These are phyloP conservation scores for Tamandua tetradactyla DNA, from an alignment of 2,797 vertebrate species.

Conservation along the genomic window DNA sequence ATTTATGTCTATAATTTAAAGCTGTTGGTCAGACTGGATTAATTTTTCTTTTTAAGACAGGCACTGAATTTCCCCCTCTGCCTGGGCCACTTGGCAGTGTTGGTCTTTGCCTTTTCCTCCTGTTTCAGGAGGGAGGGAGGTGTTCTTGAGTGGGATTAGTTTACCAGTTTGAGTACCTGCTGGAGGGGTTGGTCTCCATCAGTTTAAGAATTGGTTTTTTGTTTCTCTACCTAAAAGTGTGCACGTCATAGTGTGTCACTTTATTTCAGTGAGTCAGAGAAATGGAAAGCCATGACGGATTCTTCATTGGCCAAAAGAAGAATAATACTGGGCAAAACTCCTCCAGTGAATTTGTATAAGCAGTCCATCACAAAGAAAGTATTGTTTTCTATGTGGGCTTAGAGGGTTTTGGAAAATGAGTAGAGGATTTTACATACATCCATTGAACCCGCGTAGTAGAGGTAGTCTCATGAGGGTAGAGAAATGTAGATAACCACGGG, in stretches of 20 bases:
- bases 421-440: neutral
- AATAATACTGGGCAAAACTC: neutral
- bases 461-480: neutral
- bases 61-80: neutral
- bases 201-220: too few species aligned
- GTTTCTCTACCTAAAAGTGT: neutral
- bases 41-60: neutral
- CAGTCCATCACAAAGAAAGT: neutral
- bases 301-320: neutral
- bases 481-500: neutral
- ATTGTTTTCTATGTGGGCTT: neutral
- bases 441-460: neutral
- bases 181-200: neutral
- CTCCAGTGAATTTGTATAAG: neutral
- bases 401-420: slow-evolving; percentile 8
- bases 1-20: neutral
- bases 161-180: neutral
- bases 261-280: neutral
- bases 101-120: neutral
- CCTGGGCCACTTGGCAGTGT: neutral
- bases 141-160: neutral
- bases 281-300: neutral
- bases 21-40: neutral
- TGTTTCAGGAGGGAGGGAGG: neutral
- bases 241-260: neutral